Base-by-base conservation (phyloP, 2,113 vertebrate species). In the Saguinus imperator region DNA sequence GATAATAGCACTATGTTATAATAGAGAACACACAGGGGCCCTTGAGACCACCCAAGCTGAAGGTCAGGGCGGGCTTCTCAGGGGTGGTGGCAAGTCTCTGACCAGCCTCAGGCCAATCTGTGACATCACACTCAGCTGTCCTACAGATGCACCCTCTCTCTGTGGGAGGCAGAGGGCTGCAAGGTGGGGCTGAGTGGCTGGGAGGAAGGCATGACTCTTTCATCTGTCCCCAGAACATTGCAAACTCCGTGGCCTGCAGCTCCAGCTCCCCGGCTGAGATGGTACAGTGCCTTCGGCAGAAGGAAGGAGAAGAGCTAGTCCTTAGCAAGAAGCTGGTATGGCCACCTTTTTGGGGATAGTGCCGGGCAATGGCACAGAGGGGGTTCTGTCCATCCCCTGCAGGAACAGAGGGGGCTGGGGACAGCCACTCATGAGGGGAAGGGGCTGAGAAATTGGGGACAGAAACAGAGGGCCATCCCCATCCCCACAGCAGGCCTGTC, bases 251-350 rank as follows among this genome's bases (percentile, higher is more conserved):
- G 25, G 98, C 86, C 73, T 99, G 99, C 96, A 57, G n/a, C 57
- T 97, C 82, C 37, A 96, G 93, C 58, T 98, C 94, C 40, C 18
- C 98, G 1, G 96, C 98, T 90, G 96, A 97, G 37, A 68, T 99
- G 94, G 83, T 99, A 4, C 96, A 73, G 11, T 99, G 99, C 76
- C 87, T 99, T 57, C 98, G 32, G 89, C 96, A 94, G 23, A 99
- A 98, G 83, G 98, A 97, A 3, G 93, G 94, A 88, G 93, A 98
- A 0, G 97, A 99, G 18, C 70, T 99, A 8, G 32, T 79, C 35
- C 70, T 83, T 12, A 43, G 2, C 16, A 21, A n/a, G 6, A 21
- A 64, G 45, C n/a, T 1, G 68, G 95, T 97, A 79, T 20, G 55
- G 40, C 29, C 27, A 40, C 76, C 16, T 37, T 73, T 68, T 70